Conservation (phyloP, 2,113 vertebrate species). For the Pterophyllum scalare region DNA sequence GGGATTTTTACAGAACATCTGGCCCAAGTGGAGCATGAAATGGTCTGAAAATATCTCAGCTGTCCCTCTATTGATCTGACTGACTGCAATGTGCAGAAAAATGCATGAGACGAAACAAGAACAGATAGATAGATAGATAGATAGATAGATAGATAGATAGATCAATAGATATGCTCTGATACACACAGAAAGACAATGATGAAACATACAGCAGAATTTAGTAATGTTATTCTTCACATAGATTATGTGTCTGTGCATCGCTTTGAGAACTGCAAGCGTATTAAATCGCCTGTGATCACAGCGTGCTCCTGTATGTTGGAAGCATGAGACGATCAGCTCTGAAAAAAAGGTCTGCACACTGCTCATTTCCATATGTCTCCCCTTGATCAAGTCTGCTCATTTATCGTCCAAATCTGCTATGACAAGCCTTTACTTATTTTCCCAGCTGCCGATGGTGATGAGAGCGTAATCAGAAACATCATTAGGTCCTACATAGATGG, state of each 20-base stretch:
- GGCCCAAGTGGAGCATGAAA: constrained; percentile 71
- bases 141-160: constrained; percentile 20
- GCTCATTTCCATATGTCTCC: constrained; percentile 71
- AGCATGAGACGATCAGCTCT: constrained; percentile 29
- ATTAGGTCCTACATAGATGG: constrained; percentile 71
- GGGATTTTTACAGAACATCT: constrained; percentile 70
- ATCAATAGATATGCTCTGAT: neutral
- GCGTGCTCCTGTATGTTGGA: neutral
- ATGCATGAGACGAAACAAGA: neutral
- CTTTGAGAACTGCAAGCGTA: neutral
- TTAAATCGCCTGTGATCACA: constrained; percentile 43
- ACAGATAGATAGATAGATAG: neutral
- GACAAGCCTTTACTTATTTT: constrained; percentile 77
- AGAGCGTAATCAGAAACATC: constrained; percentile 80
- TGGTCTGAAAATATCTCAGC: constrained; percentile 68
- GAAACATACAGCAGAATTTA: neutral
- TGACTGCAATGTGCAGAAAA: constrained; percentile 14
- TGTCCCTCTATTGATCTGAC: constrained; percentile 64
- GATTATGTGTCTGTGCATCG: constrained; percentile 3
- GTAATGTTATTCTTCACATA: neutral
- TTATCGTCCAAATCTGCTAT: constrained; percentile 72
- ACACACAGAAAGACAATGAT: constrained; percentile 21
- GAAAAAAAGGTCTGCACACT: constrained; percentile 51
- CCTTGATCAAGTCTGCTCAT: constrained; percentile 72
- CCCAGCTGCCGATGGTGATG: constrained; percentile 73